A percentile compares a stretch with the other conserved stretches of the same genome.
These are phyloP conservation scores for Lasioglossum marginatum DNA, from an alignment of 2,888 invertebrate species.

Conservation along the genomic window DNA sequence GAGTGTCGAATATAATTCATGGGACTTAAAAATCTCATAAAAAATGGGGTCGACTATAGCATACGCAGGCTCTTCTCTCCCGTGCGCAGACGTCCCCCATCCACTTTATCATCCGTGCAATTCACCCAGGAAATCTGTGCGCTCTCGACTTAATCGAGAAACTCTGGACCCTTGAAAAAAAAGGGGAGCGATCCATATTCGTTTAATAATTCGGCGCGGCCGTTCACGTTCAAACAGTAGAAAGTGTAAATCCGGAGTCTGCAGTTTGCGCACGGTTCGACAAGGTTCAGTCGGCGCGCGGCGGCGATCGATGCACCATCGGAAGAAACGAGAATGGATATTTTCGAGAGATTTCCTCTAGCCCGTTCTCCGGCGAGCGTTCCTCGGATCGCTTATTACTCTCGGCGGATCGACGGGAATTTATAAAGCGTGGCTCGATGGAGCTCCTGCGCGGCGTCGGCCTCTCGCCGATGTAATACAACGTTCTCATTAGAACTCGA, in stretches of 20 bases:
- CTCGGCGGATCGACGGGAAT: constrained; percentile 32
- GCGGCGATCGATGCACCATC: constrained; percentile 34
- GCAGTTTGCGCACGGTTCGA: constrained; percentile 1
- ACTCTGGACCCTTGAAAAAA: not conserved
- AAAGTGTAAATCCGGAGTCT: not conserved
- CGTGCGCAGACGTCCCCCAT: not conserved
- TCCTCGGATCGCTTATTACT: constrained; percentile 37
- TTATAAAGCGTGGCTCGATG: constrained; percentile 33
- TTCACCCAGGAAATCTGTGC: not conserved
- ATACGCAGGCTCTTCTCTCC: not conserved
- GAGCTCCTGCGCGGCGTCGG: not conserved
- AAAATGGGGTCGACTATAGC: not conserved
- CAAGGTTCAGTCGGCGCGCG: not conserved
- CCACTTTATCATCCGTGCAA: not conserved
- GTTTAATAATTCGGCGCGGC: not conserved
- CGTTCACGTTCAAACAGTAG: not conserved
- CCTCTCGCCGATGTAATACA: constrained; percentile 26
- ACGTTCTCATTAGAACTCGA: constrained; percentile 47
- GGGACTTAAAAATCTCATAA: not conserved
- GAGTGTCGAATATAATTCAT: not conserved
- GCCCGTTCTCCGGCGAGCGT: constrained; percentile 25
- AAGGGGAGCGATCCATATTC: not conserved
- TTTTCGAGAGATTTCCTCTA: constrained; percentile 33
- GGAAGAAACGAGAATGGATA: constrained; percentile 19
- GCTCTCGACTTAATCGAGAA: constrained; percentile 7